Percentiles rank a stretch among this genome's conserved stretches.
Conservation (phyloP, 2,797 vertebrate genomes). For the Scyliorhinus canicula region DNA sequence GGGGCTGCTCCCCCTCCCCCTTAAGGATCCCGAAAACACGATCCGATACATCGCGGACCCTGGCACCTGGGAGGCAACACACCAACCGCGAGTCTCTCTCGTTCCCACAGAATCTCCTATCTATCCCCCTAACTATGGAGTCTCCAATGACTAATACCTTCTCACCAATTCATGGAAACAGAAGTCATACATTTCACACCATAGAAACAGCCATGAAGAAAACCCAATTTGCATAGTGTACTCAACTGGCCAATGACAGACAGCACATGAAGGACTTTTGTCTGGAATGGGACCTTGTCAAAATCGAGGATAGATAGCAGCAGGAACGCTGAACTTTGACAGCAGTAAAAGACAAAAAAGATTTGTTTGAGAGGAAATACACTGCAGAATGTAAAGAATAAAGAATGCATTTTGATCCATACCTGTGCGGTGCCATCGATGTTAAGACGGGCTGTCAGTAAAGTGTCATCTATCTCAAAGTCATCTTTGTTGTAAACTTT, state of each 20-base stretch:
- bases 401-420: background rate
- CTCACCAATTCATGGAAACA: background rate
- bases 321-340: background rate
- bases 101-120: too few species aligned
- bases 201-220: background rate
- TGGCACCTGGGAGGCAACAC: too few species aligned
- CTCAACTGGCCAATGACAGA: background rate
- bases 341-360: background rate
- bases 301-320: too few species aligned
- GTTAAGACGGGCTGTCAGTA: conserved; percentile 46
- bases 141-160: too few species aligned
- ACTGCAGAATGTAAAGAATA: background rate
- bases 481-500: conserved; percentile 44
- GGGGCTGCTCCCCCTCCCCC: too few species aligned
- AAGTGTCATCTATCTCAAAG: conserved; percentile 41
- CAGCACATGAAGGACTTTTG: background rate
- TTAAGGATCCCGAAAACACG: too few species aligned
- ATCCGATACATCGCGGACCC: too few species aligned
- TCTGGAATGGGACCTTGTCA: too few species aligned
- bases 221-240: background rate
- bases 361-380: background rate
- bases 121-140: too few species aligned
- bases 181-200: background rate
- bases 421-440: conserved; percentile 55
- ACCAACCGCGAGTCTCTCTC: too few species aligned